These are phyloP conservation scores for Apomyelois bistriatella DNA, from an alignment of 2,888 invertebrate species.

Conservation along the genomic window DNA sequence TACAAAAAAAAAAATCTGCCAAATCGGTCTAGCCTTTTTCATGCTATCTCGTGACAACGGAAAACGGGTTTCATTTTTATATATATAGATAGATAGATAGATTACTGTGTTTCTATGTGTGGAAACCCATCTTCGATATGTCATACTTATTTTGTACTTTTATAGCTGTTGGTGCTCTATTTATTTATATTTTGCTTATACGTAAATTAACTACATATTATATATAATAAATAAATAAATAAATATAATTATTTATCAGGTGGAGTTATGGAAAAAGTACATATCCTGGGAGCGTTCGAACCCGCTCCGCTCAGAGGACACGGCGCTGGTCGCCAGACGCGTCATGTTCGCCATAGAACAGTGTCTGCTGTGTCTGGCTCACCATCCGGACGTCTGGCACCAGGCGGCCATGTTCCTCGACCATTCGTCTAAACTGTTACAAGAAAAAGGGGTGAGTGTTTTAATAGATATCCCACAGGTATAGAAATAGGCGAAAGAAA, in stretches of 20 bases:
- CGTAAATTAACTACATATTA: no score
- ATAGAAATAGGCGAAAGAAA: neutral
- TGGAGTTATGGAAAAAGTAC: conserved; percentile 99
- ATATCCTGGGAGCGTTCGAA: conserved; percentile 98
- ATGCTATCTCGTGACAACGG: no score
- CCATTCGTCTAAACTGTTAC: conserved; percentile 94
- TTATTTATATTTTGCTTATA: no score
- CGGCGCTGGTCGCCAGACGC: conserved; percentile 93
- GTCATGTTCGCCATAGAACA: conserved; percentile 99
- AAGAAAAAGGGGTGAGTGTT: conserved; percentile 93
- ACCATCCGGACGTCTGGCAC: conserved; percentile 99
- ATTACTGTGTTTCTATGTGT: no score
- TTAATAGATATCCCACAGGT: neutral
- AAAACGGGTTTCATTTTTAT: no score
- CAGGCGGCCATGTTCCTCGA: conserved; percentile 99
- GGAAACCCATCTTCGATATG: no score
- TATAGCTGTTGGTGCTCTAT: no score
- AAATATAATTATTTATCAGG: conserved; percentile 81
- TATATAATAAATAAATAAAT: no score
- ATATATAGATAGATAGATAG: no score
- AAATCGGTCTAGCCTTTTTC: no score
- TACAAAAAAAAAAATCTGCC: no score
- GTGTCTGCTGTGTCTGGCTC: conserved; percentile 96
- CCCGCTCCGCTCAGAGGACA: conserved; percentile 97
- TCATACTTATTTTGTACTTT: no score